Base-by-base conservation (phyloP, 2,888 invertebrate genomes). In the Spodoptera picta region DNA sequence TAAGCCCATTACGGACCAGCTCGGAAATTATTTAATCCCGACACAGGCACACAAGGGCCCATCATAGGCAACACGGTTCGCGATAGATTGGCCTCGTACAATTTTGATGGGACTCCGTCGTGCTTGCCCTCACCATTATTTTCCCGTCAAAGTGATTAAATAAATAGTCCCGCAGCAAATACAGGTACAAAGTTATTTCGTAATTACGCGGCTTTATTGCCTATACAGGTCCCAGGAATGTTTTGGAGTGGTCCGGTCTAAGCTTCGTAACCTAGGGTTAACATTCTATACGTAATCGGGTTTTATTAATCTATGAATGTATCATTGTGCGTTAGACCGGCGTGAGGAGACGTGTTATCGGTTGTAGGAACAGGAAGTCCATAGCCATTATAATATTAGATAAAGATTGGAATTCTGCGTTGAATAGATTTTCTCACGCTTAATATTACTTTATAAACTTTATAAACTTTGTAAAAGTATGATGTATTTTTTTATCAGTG, bases 91-190 rank as follows among this genome's bases (percentile, higher is more conserved):
- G 86, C 85, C 82, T 77, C 77, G 75, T 83, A 88, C 87, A 86
- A 88, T 90, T 89, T 88, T 88, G 91, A 90, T 88, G 88, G 86
- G 83, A 83, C 81, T 81, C 81, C 81, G 81, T 81, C 80, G 75
- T 72, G 73, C 74, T 67, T 70, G 81, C 83, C 81, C 78, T 85
- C 84, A 82, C 88, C 90, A 92, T 93, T 93, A 93, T 94, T 93
- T 92, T 86, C 89, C 88, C 90, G 92, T 92, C 93, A 94, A 92
- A 93, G 92, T 93, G 92, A 93, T 94, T 94, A 94, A 92, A 93
- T 94, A 94, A 94, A 94, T 93, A 93, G 92, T 91, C 89, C 88
- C 87, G 83, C 80, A 80, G 80, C 83, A 75, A 78, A 70, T 73
- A 82, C 86, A 87, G 86, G 89, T 87, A 86, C 85, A 76, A 86